Evolutionary conservation across 2,113 vertebrate genomes (phyloP).

Genomic region (Lathamus discolor): DNA sequence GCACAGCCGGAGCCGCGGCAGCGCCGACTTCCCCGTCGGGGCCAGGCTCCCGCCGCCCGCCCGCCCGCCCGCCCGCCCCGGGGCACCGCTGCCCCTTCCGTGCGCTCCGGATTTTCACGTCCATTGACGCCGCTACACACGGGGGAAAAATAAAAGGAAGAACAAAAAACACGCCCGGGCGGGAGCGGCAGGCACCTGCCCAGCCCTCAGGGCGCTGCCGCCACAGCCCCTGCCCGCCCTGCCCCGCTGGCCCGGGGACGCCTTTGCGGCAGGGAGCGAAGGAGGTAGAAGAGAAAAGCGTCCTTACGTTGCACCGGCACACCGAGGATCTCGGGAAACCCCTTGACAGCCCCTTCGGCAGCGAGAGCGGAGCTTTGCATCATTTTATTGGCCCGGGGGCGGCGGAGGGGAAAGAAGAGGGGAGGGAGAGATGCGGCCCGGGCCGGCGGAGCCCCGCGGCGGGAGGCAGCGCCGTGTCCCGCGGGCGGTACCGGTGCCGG

Average conservation of each 20-base stretch:
- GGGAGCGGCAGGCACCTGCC: not conserved
- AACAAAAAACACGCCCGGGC: not conserved
- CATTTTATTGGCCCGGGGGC: slow-evolving; percentile 81
- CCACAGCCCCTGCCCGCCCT: not conserved
- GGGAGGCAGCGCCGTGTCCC: not conserved
- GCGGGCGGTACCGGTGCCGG: slow-evolving; percentile 1
- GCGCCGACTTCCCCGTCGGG: not conserved
- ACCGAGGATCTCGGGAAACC: slow-evolving; percentile 95
- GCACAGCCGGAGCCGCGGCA: not conserved
- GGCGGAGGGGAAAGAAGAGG: slow-evolving; percentile 33
- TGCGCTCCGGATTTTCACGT: not conserved
- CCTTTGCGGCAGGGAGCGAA: slow-evolving; percentile 39
- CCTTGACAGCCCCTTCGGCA: slow-evolving; percentile 92
- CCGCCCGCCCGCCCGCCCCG: not conserved
- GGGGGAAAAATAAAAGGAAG: not conserved
- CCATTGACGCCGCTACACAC: not conserved
- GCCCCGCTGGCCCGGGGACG: not conserved
- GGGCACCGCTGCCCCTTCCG: not conserved
- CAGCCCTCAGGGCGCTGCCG: not conserved
- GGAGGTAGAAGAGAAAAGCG: slow-evolving; percentile 55
- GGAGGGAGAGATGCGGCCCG: not conserved
- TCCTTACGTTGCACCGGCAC: slow-evolving; percentile 98
- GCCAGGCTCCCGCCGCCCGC: too few relatives aligned
- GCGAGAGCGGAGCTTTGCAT: slow-evolving; percentile 95
- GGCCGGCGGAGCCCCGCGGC: slow-evolving; percentile 20